Conservation (phyloP, 1,140 invertebrate genomes). For the Drosophila athabasca region DNA sequence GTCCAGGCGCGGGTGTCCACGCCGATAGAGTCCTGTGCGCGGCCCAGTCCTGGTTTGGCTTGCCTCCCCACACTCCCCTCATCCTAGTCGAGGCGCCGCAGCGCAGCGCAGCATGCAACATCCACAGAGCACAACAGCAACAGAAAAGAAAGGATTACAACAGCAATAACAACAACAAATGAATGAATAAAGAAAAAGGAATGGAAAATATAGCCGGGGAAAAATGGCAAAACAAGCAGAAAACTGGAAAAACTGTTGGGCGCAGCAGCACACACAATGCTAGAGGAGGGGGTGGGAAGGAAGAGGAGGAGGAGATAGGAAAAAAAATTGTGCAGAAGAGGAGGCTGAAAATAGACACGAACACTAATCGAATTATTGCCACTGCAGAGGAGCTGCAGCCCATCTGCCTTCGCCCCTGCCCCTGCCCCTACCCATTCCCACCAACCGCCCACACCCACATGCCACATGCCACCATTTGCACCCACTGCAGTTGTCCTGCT, state of each 20-base stretch:
- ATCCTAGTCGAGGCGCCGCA: too few species aligned
- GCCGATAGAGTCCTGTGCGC: conserved; percentile 50
- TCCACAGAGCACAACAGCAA: conserved; percentile 12
- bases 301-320: conserved; percentile 5
- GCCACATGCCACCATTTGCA: not conserved
- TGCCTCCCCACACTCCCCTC: too few species aligned
- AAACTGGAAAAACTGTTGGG: conserved; percentile 55
- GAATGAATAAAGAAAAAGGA: conserved; percentile 25
- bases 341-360: conserved; percentile 79
- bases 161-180: conserved; percentile 17
- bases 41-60: not conserved
- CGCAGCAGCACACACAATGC: conserved; percentile 26
- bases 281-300: not conserved
- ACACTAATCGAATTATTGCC: conserved; percentile 82
- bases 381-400: conserved; percentile 67
- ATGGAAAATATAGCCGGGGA: conserved; percentile 29
- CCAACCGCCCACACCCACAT: conserved; percentile 18
- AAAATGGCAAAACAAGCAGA: conserved; percentile 57
- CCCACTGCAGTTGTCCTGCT: not conserved
- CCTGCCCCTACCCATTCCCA: too few species aligned
- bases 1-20: conserved; percentile 74
- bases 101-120: conserved; percentile 67
- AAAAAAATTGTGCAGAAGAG: conserved; percentile 30
- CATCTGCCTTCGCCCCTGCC: too few species aligned
- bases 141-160: conserved; percentile 10